Evolutionary conservation across 2,888 invertebrate genomes (phyloP).

Genomic region (Synergus japonicus): DNA sequence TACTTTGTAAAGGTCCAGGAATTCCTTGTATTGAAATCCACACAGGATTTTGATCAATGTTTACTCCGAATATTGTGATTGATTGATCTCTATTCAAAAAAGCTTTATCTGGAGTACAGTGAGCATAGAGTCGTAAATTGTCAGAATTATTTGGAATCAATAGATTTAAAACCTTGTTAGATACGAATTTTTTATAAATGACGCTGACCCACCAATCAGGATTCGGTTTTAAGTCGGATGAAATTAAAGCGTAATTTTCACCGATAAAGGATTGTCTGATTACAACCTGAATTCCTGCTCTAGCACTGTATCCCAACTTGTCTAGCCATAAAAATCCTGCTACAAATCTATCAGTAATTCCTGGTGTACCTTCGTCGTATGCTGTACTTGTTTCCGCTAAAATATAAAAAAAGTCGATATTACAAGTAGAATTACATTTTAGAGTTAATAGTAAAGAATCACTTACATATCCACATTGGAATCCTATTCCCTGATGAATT

Average conservation of each 20-base stretch:
- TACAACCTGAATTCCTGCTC: constrained; percentile 83
- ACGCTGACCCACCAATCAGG: constrained; percentile 86
- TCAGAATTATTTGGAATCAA: constrained; percentile 76
- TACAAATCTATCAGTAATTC: constrained; percentile 84
- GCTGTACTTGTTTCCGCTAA: constrained; percentile 86
- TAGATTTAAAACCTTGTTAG: constrained; percentile 81
- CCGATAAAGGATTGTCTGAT: constrained; percentile 85
- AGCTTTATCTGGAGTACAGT: constrained; percentile 81
- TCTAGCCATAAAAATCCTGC: constrained; percentile 87
- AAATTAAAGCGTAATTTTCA: constrained; percentile 84
- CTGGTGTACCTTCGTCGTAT: constrained; percentile 86
- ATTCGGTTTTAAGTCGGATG: constrained; percentile 81
- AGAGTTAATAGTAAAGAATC: neutral
- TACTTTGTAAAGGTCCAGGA: constrained; percentile 66
- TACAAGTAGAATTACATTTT: neutral
- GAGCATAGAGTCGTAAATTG: constrained; percentile 82
- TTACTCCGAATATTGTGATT: constrained; percentile 82
- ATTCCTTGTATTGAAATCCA: constrained; percentile 77
- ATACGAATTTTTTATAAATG: constrained; percentile 84
- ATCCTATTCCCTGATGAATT: constrained; percentile 76
- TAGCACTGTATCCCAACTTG: constrained; percentile 85
- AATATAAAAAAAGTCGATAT: constrained; percentile 44
- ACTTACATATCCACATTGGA: constrained; percentile 83
- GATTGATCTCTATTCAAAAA: constrained; percentile 76
- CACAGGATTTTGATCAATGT: constrained; percentile 78